Evolutionary conservation across 2,888 invertebrate species (phyloP), one percentile per base, ranked within the genome.

Genomic region (Archaeoteleia sp.): DNA sequence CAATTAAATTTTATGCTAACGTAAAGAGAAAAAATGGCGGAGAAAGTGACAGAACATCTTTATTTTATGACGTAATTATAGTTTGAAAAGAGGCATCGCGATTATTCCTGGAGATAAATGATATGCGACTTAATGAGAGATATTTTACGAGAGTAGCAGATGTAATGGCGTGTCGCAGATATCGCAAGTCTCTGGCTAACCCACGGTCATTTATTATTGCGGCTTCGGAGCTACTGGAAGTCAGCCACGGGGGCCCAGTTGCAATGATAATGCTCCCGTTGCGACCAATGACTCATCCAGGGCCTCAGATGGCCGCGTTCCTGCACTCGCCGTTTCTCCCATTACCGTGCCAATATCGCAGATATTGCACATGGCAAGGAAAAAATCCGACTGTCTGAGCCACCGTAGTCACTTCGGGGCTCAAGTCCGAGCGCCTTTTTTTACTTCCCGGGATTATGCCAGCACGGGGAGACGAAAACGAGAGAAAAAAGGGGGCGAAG

Each of bases 271-370:
- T 80, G 73, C 74, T 75, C 78, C 76, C 76, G 67, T 67, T 74
- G 76, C 73, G 76, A 69, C 74, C 75, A 72, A 81, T 82, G 82
- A 82, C 76, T 82, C 81, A 79, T 82, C 76, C 73, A 65, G 74
- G 78, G 78, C 70, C 81, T 81, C 82, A 79, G 82, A 79, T 81
- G 82, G 76, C 73, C 71, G 63, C 70, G 60, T 57, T 69, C 70
- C 68, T 58, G 66, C 73, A 68, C 71, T 67, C 72, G 49, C 35
- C 75, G 73, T 76, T 80, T 79, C 75, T 70, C 71, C 75, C 77
- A 81, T 82, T 78, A 77, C 62, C 67, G 67, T 61, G 55, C 74
- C 72, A 72, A 77, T 77, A 73, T 67, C 58, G 58, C 75, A 75
- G 75, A 75, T 77, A 78, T 62, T 66, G 61, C 69, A 42, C 35